A percentile compares a stretch with the other conserved stretches of the same genome.
Conservation (phyloP, 1,140 invertebrate species). For the Bombyx mandarina region DNA sequence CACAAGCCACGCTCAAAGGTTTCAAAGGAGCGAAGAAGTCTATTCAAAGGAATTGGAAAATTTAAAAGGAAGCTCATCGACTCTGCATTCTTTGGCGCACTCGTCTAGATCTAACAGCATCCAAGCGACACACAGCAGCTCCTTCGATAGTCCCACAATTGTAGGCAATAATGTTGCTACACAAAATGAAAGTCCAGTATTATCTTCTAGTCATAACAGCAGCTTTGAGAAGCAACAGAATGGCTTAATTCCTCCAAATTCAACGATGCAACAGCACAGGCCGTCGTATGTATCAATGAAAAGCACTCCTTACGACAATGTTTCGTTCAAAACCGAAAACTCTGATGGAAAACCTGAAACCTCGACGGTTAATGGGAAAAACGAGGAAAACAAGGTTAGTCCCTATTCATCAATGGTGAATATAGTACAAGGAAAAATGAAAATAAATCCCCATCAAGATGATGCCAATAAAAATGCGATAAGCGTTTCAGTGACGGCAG, state of each 20-base stretch:
- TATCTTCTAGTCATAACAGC: conserved; percentile 18
- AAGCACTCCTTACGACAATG: conserved; percentile 70
- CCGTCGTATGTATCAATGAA: conserved; percentile 66
- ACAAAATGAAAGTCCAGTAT: conserved; percentile 22
- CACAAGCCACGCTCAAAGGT: conserved; percentile 49
- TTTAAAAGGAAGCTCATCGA: conserved; percentile 47
- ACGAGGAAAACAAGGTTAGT: conserved; percentile 36
- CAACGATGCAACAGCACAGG: conserved; percentile 10
- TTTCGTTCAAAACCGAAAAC: conserved; percentile 31
- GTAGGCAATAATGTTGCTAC: conserved; percentile 19
- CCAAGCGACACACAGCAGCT: conserved; percentile 39
- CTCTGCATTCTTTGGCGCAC: conserved; percentile 45
- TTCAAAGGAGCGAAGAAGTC: conserved; percentile 62
- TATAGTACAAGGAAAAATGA: conserved; percentile 69
- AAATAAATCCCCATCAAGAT: conserved; percentile 59
- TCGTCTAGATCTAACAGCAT: conserved; percentile 57
- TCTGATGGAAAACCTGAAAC: background rate
- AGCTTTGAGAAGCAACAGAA: conserved; percentile 40
- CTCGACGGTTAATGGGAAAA: conserved; percentile 23
- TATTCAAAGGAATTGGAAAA: conserved; percentile 56
- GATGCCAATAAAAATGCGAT: conserved; percentile 51
- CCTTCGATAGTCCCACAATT: conserved; percentile 36
- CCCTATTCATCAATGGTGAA: conserved; percentile 61
- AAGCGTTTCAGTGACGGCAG: conserved; percentile 48
- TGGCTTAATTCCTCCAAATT: conserved; percentile 30